These are phyloP conservation scores for Phoxinus phoxinus DNA, from an alignment of 2,113 vertebrate genomes.

Conservation along the genomic window DNA sequence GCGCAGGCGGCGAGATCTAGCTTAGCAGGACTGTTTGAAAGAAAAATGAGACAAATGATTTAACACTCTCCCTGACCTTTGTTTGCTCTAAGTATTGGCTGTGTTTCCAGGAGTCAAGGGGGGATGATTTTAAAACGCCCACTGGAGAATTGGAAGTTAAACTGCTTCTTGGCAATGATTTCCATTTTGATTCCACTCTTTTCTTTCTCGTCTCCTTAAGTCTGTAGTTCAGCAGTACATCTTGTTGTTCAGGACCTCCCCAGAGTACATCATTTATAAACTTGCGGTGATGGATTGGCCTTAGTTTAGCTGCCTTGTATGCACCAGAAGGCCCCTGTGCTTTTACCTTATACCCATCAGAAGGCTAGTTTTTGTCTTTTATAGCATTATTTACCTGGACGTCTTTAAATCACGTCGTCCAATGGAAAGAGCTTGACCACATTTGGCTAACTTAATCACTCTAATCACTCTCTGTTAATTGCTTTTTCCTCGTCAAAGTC, in stretches of 20 bases:
- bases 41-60: constrained; percentile 62
- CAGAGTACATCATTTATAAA: constrained; percentile 47
- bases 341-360: constrained; percentile 11
- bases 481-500: constrained; percentile 55
- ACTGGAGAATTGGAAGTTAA: constrained; percentile 63
- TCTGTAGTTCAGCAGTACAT: constrained; percentile 37
- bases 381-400: constrained; percentile 39
- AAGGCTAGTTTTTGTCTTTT: not conserved
- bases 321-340: constrained; percentile 25
- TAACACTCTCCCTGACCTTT: constrained; percentile 67
- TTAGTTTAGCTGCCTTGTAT: constrained; percentile 45
- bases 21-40: constrained; percentile 48
- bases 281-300: constrained; percentile 36
- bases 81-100: constrained; percentile 67
- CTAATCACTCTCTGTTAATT: constrained; percentile 60
- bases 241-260: constrained; percentile 34
- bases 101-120: constrained; percentile 58
- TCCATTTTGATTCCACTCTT: constrained; percentile 50
- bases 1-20: constrained; percentile 36
- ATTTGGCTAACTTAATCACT: constrained; percentile 55
- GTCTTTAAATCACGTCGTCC: constrained; percentile 25
- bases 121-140: constrained; percentile 60
- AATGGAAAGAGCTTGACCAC: constrained; percentile 43
- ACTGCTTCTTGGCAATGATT: constrained; percentile 59
- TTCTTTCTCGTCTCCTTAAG: constrained; percentile 34